phyloP scores from a whole-genome alignment of 1,140 invertebrate species.

The Papilio aristodemus region DNA sequence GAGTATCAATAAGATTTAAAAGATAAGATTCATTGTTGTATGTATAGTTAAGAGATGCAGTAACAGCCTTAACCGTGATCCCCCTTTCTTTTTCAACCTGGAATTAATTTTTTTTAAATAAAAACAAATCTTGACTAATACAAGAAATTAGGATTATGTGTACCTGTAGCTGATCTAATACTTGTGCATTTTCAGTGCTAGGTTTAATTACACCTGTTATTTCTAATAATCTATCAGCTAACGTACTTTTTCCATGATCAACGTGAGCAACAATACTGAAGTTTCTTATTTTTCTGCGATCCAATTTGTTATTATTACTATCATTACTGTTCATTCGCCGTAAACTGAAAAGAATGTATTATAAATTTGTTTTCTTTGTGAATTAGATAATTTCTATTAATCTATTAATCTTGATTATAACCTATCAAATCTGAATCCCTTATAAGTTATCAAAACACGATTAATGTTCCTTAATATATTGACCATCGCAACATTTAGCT shows the following conservation, averaged over 20 bases:
- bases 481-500: conserved; percentile 11
- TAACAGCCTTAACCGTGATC: conserved; percentile 99
- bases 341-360: conserved; percentile 35
- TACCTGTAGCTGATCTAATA: conserved; percentile 89
- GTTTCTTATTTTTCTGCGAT: conserved; percentile 88
- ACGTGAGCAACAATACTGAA: conserved; percentile 99
- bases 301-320: conserved; percentile 38
- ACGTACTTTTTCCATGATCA: conserved; percentile 98
- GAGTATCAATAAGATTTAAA: conserved; percentile 98
- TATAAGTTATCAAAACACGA: conserved; percentile 18
- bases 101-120: no score
- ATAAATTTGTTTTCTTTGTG: background rate
- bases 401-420: background rate
- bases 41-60: conserved; percentile 92
- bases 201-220: conserved; percentile 90
- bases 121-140: no score
- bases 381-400: background rate
- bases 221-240: conserved; percentile 96
- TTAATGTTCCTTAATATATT: conserved; percentile 15
- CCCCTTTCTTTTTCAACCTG: conserved; percentile 97
- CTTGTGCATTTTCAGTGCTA: conserved; percentile 87
- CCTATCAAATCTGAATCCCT: conserved; percentile 6
- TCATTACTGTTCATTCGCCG: conserved; percentile 51
- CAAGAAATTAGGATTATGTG: no score
- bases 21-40: conserved; percentile 87